Evolutionary conservation across 2,888 invertebrate genomes (phyloP).

Genomic region (Torymus tubicola): DNA sequence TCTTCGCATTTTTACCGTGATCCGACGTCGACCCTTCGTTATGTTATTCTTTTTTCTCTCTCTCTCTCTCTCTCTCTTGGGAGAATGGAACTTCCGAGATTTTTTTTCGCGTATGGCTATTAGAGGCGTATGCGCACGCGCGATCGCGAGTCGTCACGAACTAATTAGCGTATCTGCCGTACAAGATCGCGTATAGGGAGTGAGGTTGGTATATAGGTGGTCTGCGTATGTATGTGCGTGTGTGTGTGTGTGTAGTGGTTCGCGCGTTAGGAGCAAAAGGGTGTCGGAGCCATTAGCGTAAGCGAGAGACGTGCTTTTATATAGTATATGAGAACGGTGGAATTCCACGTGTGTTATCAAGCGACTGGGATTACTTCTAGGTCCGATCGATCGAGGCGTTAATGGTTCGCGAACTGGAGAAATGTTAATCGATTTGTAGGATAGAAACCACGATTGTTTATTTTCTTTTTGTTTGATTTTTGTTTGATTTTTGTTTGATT

Average conservation of each 20-base stretch:
- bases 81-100: constrained; percentile 3
- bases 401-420: constrained; percentile 45
- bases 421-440: constrained; percentile 56
- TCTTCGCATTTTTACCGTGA: neutral
- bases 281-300: constrained; percentile 73
- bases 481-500: too few species aligned
- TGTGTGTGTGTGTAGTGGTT: constrained; percentile 60
- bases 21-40: neutral
- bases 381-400: constrained; percentile 31
- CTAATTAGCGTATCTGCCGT: constrained; percentile 62
- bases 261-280: constrained; percentile 63
- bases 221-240: constrained; percentile 61
- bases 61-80: neutral
- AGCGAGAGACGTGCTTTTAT: constrained; percentile 61
- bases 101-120: constrained; percentile 32
- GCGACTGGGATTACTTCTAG: neutral
- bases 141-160: constrained; percentile 60
- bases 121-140: constrained; percentile 17
- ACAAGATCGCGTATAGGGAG: constrained; percentile 41
- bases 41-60: neutral
- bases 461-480: too few species aligned
- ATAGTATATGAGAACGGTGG: constrained; percentile 65
- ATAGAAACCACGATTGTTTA: too few species aligned
- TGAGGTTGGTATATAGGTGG: constrained; percentile 63
- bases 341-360: constrained; percentile 70